Base-by-base conservation (phyloP, 35 echinoderm and acorn worm genomes). In the Ophioderma brevispina region DNA sequence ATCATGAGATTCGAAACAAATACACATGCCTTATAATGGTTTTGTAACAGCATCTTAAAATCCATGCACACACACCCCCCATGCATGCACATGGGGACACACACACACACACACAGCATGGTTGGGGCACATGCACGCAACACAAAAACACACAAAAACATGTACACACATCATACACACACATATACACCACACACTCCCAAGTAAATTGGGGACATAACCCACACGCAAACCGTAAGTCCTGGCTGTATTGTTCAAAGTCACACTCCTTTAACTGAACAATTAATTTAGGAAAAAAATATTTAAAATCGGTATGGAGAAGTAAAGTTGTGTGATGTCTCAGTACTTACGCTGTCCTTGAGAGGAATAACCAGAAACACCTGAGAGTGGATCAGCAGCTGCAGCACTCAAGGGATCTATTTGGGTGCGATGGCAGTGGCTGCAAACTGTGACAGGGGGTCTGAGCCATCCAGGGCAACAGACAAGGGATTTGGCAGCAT, bases 391-490 rank as follows among this genome's bases (percentile, higher is more conserved):
- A 56, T 91, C 90, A 64, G 23, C 31, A 0, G 50, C 83, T 63
- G 59, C 59, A 30, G 17, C 28, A 63, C 90, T 85, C 3, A 97
- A 88, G 1, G 91, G 88, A 81, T 97, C 91, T 13, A 31, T 21
- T 79, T 88, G 43, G 85, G 55, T 37, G 87, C 75, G 4, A 21
- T 76, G 1, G 91, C 85, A 75, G 92, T 89, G 56, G 95, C 95
- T 76, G 96, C 96, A 88, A 98, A 92, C 88, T 85, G 86, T 3
- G 96, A 98, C 5, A 98, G 84, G 0, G 96, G 96, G 85, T 98
- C 96, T 34, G 84, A 64, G 15, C 96, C 96, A 64, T 98, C 96
- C 46, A 98, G 37, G 28, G 96, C 90, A 38, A 83, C 87, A 33
- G 93, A 89, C 38, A 98, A 36, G 3, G 96, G 96, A 81, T 98